Percentiles rank a stretch among this genome's conserved stretches.
Conservation (phyloP, 2,113 vertebrate genomes). For the Cromileptes altivelis region DNA sequence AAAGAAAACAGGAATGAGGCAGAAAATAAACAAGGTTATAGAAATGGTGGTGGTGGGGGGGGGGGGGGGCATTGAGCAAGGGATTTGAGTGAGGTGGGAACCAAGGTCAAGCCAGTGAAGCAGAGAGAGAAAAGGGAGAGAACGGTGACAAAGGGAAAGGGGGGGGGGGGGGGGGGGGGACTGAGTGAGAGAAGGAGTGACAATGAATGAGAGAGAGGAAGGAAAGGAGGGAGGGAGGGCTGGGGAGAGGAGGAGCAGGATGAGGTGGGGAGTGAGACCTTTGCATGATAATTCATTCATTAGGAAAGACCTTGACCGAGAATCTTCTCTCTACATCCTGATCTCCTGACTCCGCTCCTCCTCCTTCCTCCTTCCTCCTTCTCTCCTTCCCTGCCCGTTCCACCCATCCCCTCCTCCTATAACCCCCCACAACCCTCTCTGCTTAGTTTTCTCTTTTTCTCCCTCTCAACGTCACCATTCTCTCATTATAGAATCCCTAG, state of each 20-base stretch:
- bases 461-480: slow-evolving; percentile 68
- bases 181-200: slow-evolving; percentile 41
- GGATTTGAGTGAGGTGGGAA: slow-evolving; percentile 75
- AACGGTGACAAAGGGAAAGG: slow-evolving; percentile 29
- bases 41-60: slow-evolving; percentile 61
- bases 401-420: not conserved
- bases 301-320: slow-evolving; percentile 80
- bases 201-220: slow-evolving; percentile 39
- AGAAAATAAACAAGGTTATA: slow-evolving; percentile 82
- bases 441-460: slow-evolving; percentile 78
- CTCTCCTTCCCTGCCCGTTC: slow-evolving; percentile 1
- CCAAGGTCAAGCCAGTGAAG: slow-evolving; percentile 80
- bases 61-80: slow-evolving; percentile 47
- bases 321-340: slow-evolving; percentile 66
- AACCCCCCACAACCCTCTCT: slow-evolving; percentile 39
- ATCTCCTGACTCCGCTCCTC: slow-evolving; percentile 73
- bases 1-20: slow-evolving; percentile 79
- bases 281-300: slow-evolving; percentile 82
- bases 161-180: slow-evolving; percentile 20
- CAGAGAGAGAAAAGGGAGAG: slow-evolving; percentile 51
- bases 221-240: slow-evolving; percentile 19
- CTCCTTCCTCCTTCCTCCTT: slow-evolving; percentile 42
- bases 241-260: not conserved
- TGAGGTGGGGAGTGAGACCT: slow-evolving; percentile 51
- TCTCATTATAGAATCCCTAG: slow-evolving; percentile 80